Evolutionary conservation across 2,888 invertebrate species (phyloP).

Genomic region (Physocephala rufipes): DNA sequence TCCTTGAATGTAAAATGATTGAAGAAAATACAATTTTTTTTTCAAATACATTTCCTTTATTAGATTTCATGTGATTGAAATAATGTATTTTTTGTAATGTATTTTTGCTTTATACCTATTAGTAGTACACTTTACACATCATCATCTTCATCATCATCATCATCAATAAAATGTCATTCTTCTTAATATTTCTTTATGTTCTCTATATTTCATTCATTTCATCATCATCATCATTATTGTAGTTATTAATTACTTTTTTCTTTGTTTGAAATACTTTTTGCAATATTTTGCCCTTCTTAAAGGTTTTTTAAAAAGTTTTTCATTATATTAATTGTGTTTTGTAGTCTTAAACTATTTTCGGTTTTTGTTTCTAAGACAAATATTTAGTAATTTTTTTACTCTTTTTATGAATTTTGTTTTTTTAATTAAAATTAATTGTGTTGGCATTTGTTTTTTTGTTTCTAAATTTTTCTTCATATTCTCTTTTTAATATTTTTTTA

Average conservation of each 20-base stretch:
- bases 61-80: conserved; percentile 26
- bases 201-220: background rate
- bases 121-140: conserved; percentile 12
- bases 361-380: no score
- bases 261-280: background rate
- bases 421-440: no score
- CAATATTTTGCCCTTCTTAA: background rate
- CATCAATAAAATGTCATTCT: background rate
- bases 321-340: background rate
- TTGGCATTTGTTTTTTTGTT: background rate
- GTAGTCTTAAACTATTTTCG: no score
- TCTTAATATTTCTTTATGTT: background rate
- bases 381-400: no score
- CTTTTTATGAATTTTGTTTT: no score
- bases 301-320: background rate
- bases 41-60: conserved; percentile 29
- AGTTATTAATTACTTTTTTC: background rate
- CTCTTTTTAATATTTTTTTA: background rate
- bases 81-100: conserved; percentile 17
- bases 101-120: background rate
- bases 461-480: no score
- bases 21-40: no score
- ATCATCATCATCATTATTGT: no score
- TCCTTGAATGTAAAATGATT: no score
- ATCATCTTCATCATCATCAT: conserved; percentile 14